These are phyloP conservation scores for Drosophila algonquin DNA, from an alignment of 2,888 invertebrate genomes.

Conservation along the genomic window DNA sequence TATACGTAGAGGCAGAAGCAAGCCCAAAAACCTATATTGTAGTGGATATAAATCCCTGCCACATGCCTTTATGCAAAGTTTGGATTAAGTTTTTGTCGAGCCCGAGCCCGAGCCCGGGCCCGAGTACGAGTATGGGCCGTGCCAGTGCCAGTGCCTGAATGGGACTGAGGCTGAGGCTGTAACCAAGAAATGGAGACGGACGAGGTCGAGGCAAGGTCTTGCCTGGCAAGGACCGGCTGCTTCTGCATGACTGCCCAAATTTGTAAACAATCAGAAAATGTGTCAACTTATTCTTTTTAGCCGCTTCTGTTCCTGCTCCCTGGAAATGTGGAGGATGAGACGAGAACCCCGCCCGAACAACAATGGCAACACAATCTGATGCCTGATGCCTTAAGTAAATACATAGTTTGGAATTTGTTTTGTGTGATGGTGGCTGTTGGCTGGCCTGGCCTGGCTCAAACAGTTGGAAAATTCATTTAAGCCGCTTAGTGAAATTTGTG, in stretches of 20 bases:
- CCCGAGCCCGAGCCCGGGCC: neutral
- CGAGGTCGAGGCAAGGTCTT: slow-evolving; percentile 28
- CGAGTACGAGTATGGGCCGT: neutral
- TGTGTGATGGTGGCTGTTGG: slow-evolving; percentile 26
- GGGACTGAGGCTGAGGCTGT: neutral
- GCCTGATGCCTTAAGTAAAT: slow-evolving; percentile 73
- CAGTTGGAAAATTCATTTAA: slow-evolving; percentile 67
- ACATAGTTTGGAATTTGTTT: slow-evolving; percentile 75
- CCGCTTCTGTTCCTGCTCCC: neutral
- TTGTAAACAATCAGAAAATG: slow-evolving; percentile 77
- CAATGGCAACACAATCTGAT: slow-evolving; percentile 60
- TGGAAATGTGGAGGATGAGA: slow-evolving; percentile 5
- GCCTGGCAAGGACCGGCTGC: slow-evolving; percentile 30
- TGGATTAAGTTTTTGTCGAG: slow-evolving; percentile 69
- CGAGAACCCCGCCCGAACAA: slow-evolving; percentile 45
- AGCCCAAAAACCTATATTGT: slow-evolving; percentile 54
- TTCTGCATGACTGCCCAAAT: slow-evolving; percentile 67
- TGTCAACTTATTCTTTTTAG: slow-evolving; percentile 71
- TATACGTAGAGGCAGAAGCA: slow-evolving; percentile 4
- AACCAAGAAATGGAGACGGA: slow-evolving; percentile 17
- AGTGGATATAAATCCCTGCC: slow-evolving; percentile 66
- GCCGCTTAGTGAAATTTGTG: slow-evolving; percentile 71
- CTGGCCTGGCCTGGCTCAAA: slow-evolving; percentile 19
- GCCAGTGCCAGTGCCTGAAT: neutral
- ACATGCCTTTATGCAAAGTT: slow-evolving; percentile 77